A percentile compares a stretch with the other conserved stretches of the same genome.
These are phyloP conservation scores for Celastrina argiolus DNA, from an alignment of 2,888 invertebrate genomes.

Conservation along the genomic window DNA sequence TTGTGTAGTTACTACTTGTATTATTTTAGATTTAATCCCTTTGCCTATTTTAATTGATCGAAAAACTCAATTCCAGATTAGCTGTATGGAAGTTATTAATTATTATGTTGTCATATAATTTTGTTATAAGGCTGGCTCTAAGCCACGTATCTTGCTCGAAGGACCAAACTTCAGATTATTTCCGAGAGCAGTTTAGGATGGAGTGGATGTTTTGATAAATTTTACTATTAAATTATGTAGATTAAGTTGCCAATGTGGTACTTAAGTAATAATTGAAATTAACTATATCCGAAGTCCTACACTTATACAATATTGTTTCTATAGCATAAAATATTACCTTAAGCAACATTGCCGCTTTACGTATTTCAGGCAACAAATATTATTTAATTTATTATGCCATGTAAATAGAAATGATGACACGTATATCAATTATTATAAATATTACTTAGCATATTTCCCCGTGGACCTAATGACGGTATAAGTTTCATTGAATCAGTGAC, in stretches of 20 bases:
- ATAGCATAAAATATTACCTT: too few species aligned
- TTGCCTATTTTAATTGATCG: not conserved
- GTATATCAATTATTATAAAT: not conserved
- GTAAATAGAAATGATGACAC: too few species aligned
- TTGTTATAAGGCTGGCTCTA: too few species aligned
- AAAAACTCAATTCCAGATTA: not conserved
- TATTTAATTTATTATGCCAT: not conserved
- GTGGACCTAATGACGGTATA: not conserved
- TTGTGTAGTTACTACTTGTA: conserved; percentile 67
- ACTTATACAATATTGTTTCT: too few species aligned
- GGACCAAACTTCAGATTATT: not conserved
- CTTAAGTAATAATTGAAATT: too few species aligned
- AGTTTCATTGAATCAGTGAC: not conserved
- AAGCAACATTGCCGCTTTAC: not conserved
- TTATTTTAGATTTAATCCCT: conserved; percentile 36
- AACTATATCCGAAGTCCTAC: too few species aligned
- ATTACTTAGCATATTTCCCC: conserved; percentile 1
- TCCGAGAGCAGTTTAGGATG: not conserved
- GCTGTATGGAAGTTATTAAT: not conserved
- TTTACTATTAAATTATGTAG: not conserved
- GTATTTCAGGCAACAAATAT: not conserved
- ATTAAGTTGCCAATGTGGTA: not conserved
- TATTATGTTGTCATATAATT: too few species aligned
- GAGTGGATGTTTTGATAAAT: not conserved
- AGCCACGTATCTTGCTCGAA: not conserved